Percentiles rank a stretch among this genome's conserved stretches.
phyloP scores from a whole-genome alignment of 2,888 invertebrate species.

The Himalopsyche kuldschensis region DNA sequence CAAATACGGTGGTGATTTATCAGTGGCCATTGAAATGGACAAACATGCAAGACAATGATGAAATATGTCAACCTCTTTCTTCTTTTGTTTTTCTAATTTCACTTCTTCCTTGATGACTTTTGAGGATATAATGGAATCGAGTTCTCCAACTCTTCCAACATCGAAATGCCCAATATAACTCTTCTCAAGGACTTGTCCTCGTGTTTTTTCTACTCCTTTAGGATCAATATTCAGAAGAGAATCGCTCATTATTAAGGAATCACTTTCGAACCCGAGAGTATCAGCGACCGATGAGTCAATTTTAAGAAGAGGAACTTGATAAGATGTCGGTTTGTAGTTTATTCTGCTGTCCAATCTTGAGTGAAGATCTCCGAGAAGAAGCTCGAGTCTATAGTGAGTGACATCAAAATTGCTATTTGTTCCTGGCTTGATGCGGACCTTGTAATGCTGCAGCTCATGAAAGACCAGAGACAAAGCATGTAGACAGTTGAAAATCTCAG shows the following conservation, averaged over 20 bases:
- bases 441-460: constrained; percentile 58
- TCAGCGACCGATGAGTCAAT: constrained; percentile 41
- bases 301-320: constrained; percentile 55
- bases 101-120: constrained; percentile 16
- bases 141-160: constrained; percentile 30
- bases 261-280: constrained; percentile 29
- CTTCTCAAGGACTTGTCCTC: constrained; percentile 24
- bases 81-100: constrained; percentile 10
- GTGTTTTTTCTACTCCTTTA: constrained; percentile 13
- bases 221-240: constrained; percentile 34
- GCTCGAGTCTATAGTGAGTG: constrained; percentile 47
- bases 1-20: constrained; percentile 55
- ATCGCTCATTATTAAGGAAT: constrained; percentile 30
- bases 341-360: constrained; percentile 49
- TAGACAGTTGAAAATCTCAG: constrained; percentile 52
- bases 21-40: constrained; percentile 48
- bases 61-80: constrained; percentile 24
- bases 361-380: constrained; percentile 59
- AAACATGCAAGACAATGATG: constrained; percentile 42
- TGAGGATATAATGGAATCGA: constrained; percentile 33
- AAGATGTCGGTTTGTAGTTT: constrained; percentile 57
- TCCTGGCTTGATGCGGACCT: constrained; percentile 52
- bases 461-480: constrained; percentile 55
- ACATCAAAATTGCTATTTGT: constrained; percentile 44
- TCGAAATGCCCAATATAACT: constrained; percentile 38